Base-by-base conservation (phyloP, 2,888 invertebrate genomes). In the Onchidella celtica region DNA sequence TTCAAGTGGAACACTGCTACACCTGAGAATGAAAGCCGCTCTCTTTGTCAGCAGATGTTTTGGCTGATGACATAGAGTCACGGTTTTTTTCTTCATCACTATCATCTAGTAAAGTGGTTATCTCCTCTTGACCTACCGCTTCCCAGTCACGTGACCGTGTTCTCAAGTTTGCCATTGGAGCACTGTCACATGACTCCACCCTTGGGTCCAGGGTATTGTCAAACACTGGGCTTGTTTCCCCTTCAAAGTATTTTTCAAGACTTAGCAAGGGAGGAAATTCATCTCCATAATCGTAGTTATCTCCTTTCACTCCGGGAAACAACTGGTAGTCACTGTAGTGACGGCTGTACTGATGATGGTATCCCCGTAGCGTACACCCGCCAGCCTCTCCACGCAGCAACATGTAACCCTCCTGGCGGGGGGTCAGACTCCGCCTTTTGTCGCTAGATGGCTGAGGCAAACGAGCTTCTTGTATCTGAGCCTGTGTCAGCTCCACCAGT, bases 401-500 rank as follows among this genome's bases (percentile, higher is more conserved):
- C 38, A 88, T 85, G 66, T 87, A 88, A 0, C 88, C 87, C 61
- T 89, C 89, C 57, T 89, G 87, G 17, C 84, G 84, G 0, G 88
- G 87, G 24, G 89, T 86, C 75, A 38, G 70, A 80, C 40, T 87
- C 83, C 75, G 85, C 82, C 59, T 83, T 85, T 57, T 83, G 76
- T 17, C 84, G 74, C 32, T 85, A 68, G 47, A 17, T n/a, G n/a
- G 36, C n/a, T 34, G 57, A 24, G 47, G 81, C n/a, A 65, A 79
- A 29, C 86, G 83, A 70, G 85, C 82, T 36, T 85, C 85, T 38
- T 83, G 80, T n/a, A 85, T 66, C 27, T 86, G 77, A 14, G 69
- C 79, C 40, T 88, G 79, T 1, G 87, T 86, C 32, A 90, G 83
- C 65, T 90, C 90, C 14, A 87, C 89, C 38, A 89, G 72, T 68